Evolutionary conservation across 2,888 invertebrate species (phyloP).

Genomic region (Pediacus dermestoides): DNA sequence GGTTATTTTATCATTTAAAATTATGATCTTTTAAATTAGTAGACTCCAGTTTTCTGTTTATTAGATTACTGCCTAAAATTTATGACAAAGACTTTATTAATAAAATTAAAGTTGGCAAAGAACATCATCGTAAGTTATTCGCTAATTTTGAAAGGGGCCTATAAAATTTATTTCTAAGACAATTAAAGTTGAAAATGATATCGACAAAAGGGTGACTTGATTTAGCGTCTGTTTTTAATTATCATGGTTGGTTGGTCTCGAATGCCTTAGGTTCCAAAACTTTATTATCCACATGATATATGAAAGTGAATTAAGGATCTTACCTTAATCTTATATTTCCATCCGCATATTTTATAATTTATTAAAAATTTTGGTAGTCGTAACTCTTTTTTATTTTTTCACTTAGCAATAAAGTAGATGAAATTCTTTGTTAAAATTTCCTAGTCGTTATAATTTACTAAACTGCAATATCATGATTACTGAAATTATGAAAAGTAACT

Average conservation of each 20-base stretch:
- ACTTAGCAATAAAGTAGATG: too few relatives aligned
- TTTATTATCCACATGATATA: conserved; percentile 6
- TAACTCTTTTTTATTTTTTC: too few relatives aligned
- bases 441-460: too few relatives aligned
- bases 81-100: conserved; percentile 5
- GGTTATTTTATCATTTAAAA: too few relatives aligned
- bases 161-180: conserved; percentile 3
- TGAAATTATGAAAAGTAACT: too few relatives aligned
- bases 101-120: conserved; percentile 5
- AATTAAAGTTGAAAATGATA: conserved; percentile 6
- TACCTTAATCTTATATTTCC: too few relatives aligned
- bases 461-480: too few relatives aligned
- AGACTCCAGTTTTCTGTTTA: conserved; percentile 2
- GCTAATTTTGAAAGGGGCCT: conserved; percentile 1
- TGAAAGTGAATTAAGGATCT: conserved; percentile 4
- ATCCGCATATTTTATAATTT: too few relatives aligned
- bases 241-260: not conserved
- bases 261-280: conserved; percentile 1
- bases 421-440: too few relatives aligned
- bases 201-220: conserved; percentile 2
- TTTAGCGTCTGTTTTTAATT: conserved; percentile 6
- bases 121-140: conserved; percentile 3
- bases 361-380: too few relatives aligned
- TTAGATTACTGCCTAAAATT: conserved; percentile 5
- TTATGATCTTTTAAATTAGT: conserved; percentile 4